Evolutionary conservation across 2,797 vertebrate genomes (phyloP).

Genomic region (Coregonus ussuriensis): DNA sequence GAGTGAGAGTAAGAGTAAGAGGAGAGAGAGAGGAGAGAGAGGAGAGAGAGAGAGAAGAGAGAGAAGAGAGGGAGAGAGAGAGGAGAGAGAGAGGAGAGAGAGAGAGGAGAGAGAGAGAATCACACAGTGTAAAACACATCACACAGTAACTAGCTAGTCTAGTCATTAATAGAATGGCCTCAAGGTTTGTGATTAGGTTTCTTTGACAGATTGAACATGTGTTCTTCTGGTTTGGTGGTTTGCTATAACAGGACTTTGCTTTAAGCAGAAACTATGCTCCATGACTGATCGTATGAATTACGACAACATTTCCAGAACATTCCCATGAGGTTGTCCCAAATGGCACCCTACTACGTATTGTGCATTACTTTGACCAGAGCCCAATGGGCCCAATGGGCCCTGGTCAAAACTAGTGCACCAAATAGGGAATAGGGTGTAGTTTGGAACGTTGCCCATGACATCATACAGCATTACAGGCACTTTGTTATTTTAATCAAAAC

Average conservation of each 20-base stretch:
- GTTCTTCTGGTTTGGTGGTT: not conserved
- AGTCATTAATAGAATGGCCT: not conserved
- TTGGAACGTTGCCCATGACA: not conserved
- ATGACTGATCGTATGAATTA: not conserved
- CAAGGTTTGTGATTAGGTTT: no score
- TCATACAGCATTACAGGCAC: not conserved
- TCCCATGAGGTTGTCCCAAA: not conserved
- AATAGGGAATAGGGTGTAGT: not conserved
- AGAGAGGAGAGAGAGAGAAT: no score
- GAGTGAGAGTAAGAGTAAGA: constrained; percentile 19
- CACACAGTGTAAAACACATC: no score
- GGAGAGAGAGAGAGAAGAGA: not conserved
- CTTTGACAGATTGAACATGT: no score
- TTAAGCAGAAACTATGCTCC: not conserved
- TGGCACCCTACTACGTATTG: not conserved
- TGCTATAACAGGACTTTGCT: not conserved
- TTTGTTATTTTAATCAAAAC: constrained; percentile 8
- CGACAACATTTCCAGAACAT: not conserved
- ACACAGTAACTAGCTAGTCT: not conserved
- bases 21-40: constrained; percentile 15
- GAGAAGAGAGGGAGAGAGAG: no score
- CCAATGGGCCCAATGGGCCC: not conserved
- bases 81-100: no score
- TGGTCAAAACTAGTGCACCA: not conserved
- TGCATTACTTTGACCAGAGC: not conserved